Percentiles rank a stretch among this genome's conserved stretches.
These are phyloP conservation scores for Lethenteron camtschaticum DNA, from an alignment of 2,113 vertebrate species.

Conservation along the genomic window DNA sequence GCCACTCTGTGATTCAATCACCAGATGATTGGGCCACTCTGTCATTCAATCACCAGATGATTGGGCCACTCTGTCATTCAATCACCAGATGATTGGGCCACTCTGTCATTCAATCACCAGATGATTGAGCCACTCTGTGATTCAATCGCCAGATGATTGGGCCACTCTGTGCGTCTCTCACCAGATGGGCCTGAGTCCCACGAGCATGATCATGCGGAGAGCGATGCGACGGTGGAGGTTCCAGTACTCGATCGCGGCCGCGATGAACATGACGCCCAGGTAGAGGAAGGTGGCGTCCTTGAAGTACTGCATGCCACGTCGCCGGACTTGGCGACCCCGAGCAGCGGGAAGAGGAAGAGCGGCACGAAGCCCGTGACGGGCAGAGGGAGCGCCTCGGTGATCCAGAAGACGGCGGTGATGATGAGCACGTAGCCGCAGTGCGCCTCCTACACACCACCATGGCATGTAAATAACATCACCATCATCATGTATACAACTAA, in stretches of 20 bases:
- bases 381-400: constrained; percentile 73
- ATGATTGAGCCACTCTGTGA: no score
- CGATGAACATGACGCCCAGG: constrained; percentile 83
- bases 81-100: no score
- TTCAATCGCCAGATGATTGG: no score
- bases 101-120: no score
- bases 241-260: constrained; percentile 77
- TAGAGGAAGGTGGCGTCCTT: constrained; percentile 93
- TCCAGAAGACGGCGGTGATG: constrained; percentile 81
- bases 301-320: constrained; percentile 80
- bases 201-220: constrained; percentile 50
- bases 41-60: no score
- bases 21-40: no score
- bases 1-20: no score
- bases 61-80: no score
- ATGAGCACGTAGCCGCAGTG: constrained; percentile 76
- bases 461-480: no score
- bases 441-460: constrained; percentile 41
- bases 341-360: constrained; percentile 64
- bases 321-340: constrained; percentile 60
- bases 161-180: constrained; percentile 18
- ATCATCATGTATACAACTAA: no score
- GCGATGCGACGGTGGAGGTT: constrained; percentile 80
- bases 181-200: constrained; percentile 71
- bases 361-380: constrained; percentile 75